Base-by-base conservation (phyloP, 2,888 invertebrate genomes). In the Xestobium rufovillosum region DNA sequence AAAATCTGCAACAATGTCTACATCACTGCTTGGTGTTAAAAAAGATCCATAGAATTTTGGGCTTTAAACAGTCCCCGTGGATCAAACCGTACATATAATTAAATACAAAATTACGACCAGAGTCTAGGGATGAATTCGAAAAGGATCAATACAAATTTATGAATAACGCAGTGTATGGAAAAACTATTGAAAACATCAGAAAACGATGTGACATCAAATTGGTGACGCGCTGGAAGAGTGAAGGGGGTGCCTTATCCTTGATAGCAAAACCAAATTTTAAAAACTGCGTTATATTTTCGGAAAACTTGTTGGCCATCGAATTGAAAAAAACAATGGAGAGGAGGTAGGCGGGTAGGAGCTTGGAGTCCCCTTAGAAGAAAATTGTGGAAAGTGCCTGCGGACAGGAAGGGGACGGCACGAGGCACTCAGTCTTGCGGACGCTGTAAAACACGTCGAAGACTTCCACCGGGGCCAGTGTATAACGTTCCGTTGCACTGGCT, bases 61-160 rank as follows among this genome's bases (percentile, higher is more conserved):
- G 53, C 43, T 61, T 61, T 43, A 39, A 52, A 16, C 57, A 61
- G 48, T 48, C 45, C 28, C 41, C 53, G 3, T 62, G 56, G 56
- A 39, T 60, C 10, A 45, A 56, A 43, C 38, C 41, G 38, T 60
- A 60, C 39, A 60, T 62, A 26, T 52, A 57, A 12, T 39, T 59
- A 34, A 64, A 63, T 43, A 59, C 54, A 3, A 29, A 51, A 16
- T 26, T 55, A 13, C 38, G 59, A 37, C 52, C 48, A 12, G 11
- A 36, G 2, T 15, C 11, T n/a, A n/a, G n/a, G n/a, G n/a, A n/a
- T n/a, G n/a, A n/a, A n/a, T n/a, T n/a, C n/a, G n/a, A n/a, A n/a
- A 11, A 28, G 26, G 11, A 29, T 30, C 14, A 29, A 38, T 36
- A 33, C n/a, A 36, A 38, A 38, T 13, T 37, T 14, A 26, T 38